Evolutionary conservation across 2,888 invertebrate species (phyloP), one percentile per base, ranked within the genome.

Genomic region (Clivina fossor): DNA sequence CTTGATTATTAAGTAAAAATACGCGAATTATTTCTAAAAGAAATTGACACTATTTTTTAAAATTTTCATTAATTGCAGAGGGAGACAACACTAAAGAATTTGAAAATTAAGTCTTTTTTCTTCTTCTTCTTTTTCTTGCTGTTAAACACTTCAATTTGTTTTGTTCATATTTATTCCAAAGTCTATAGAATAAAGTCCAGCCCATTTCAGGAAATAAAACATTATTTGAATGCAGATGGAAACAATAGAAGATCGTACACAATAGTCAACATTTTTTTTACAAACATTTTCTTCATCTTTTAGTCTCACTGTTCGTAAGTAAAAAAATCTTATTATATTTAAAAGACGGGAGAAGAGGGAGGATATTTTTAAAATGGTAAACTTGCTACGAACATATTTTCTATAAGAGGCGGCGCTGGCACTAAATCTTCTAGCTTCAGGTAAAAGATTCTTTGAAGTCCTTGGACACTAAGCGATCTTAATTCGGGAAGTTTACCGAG

Each of bases 351-450:
- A n/a, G n/a, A n/a, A n/a, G n/a, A n/a, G n/a, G n/a, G n/a, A n/a
- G n/a, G 9, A 24, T 24, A 57, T 47, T 58, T 68, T 80, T 86
- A 95, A 76, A 94, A 95, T 64, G 96, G 96, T 72, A 96, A 82
- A 77, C 91, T 93, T 71, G 93, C 88, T 68, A 92, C 90, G 75
- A 94, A 96, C 90, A 95, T 90, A 73, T 90, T 93, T 76, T 95
- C 95, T 70, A 96, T 93, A 65, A 93, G 83, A 8, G 92, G 89
- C 46, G 95, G 94, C 56, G 93, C 91, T 18, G 93, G 92, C 59
- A 93, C 92, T 67, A 93, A 78, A 74, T 93, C 93, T 75, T 94
- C 93, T 49, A 94, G 79, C 74, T 94, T 95, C 65, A 94, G 79
- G 76, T 93, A 94, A 78, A 93, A 93, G 76, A 96, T 93, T 71